phyloP scores from a whole-genome alignment of 1,140 invertebrate species.

The Doryteuthis pealeii region DNA sequence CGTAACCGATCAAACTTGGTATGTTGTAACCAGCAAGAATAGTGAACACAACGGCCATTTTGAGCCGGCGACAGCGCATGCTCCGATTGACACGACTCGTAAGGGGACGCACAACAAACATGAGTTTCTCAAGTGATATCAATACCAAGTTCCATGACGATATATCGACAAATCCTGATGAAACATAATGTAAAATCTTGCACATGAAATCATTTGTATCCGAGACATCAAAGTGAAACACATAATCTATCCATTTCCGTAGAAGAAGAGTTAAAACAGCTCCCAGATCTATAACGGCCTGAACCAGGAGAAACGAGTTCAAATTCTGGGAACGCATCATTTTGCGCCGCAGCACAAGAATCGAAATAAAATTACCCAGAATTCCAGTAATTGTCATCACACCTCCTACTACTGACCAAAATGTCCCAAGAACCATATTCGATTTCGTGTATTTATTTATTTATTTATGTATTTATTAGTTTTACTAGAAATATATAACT shows the following conservation, averaged over 20 bases:
- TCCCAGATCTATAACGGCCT: not conserved
- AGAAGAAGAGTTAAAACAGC: not conserved
- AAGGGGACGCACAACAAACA: not conserved
- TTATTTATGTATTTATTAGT: too few species aligned
- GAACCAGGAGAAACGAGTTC: not conserved
- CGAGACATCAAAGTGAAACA: not conserved
- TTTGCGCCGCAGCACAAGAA: not conserved
- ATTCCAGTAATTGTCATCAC: not conserved
- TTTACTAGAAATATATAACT: too few species aligned
- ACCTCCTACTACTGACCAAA: not conserved
- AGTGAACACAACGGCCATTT: not conserved
- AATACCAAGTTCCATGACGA: not conserved
- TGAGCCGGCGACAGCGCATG: not conserved
- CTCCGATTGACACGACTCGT: not conserved
- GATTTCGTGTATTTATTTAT: too few species aligned
- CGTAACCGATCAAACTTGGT: not conserved
- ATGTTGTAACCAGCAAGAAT: not conserved
- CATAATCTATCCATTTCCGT: not conserved
- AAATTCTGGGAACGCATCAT: not conserved
- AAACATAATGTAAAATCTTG: not conserved
- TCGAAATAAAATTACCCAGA: not conserved
- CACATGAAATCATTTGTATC: not conserved
- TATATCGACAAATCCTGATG: not conserved
- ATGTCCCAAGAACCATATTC: too few species aligned
- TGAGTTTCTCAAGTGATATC: not conserved